Conservation (phyloP, 2,797 vertebrate species). For the Champsocephalus gunnari region DNA sequence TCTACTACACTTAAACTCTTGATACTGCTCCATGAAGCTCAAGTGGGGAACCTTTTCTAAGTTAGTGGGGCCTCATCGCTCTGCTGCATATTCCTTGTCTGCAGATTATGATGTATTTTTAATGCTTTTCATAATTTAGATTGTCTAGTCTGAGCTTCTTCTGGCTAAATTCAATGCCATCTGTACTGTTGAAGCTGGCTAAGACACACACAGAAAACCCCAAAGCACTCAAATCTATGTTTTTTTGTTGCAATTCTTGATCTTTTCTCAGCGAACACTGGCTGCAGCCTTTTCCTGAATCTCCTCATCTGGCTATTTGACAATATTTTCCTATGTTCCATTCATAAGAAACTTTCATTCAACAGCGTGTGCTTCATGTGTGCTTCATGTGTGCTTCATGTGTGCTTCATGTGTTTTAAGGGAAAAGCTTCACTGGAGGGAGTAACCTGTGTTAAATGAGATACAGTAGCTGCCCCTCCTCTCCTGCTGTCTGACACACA, state of each 20-base stretch:
- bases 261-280: neutral
- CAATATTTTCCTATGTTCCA: neutral
- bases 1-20: neutral
- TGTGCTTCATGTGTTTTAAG: neutral
- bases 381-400: neutral
- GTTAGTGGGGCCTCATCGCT: neutral
- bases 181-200: conserved; percentile 23
- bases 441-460: conserved; percentile 68
- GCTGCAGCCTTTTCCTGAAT: conserved; percentile 5
- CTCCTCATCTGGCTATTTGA: neutral
- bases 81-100: neutral
- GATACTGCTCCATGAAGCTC: neutral
- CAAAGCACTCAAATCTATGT: neutral
- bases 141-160: conserved; percentile 24
- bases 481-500: conserved; percentile 58
- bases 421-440: conserved; percentile 42
- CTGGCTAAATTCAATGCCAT: conserved; percentile 19
- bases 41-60: too few species aligned
- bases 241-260: conserved; percentile 3
- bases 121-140: conserved; percentile 28
- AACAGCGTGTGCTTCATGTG: neutral
- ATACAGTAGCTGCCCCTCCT: conserved; percentile 66
- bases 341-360: conserved; percentile 17
- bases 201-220: conserved; percentile 5
- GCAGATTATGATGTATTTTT: neutral